These are phyloP conservation scores for Cordylochernes scorpioides DNA, from an alignment of 2,888 invertebrate genomes.

Conservation along the genomic window DNA sequence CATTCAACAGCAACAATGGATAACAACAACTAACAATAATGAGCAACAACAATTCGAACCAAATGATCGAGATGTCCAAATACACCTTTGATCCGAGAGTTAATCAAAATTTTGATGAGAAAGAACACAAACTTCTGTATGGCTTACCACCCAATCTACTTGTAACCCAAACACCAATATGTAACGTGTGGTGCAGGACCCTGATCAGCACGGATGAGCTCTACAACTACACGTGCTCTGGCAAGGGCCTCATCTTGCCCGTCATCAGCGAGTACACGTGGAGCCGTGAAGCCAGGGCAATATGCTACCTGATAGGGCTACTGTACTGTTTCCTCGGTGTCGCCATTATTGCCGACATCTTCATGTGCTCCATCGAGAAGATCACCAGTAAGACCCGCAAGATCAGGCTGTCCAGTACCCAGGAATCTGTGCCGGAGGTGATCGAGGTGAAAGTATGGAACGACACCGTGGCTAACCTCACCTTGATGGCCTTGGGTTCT, in stretches of 20 bases:
- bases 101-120: too few species aligned
- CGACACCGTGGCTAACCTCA: constrained; percentile 31
- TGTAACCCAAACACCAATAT: too few species aligned
- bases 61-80: too few species aligned
- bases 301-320: constrained; percentile 26
- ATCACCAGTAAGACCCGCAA: constrained; percentile 28
- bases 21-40: too few species aligned
- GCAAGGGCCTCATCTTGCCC: constrained; percentile 24
- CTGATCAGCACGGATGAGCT: too few species aligned
- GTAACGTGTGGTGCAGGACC: too few species aligned
- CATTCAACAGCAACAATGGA: too few species aligned
- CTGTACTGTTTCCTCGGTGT: constrained; percentile 31
- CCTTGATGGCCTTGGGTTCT: constrained; percentile 31
- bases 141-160: too few species aligned
- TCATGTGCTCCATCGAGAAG: constrained; percentile 31
- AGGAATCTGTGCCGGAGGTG: constrained; percentile 24
- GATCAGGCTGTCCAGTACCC: constrained; percentile 18
- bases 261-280: constrained; percentile 26
- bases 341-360: constrained; percentile 31
- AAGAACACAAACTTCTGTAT: too few species aligned
- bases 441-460: constrained; percentile 28
- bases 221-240: constrained; percentile 8
- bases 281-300: constrained; percentile 21
- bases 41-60: too few species aligned
- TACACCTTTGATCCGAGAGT: too few species aligned